Evolutionary conservation across 2,113 vertebrate genomes (phyloP).

Genomic region (Oncorhynchus tshawytscha): DNA sequence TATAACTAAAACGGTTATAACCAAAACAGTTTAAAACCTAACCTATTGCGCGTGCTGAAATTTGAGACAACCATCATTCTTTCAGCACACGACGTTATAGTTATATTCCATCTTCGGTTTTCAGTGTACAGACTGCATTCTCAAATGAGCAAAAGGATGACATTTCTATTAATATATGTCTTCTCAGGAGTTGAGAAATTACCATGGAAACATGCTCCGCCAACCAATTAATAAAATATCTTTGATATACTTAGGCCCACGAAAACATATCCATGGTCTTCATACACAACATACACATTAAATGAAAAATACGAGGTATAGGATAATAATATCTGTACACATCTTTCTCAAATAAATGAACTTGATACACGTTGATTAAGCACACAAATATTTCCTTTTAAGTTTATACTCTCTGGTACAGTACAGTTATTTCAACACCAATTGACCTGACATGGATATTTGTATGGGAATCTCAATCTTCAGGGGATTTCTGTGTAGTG

Average conservation of each 20-base stretch:
- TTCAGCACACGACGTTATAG: not conserved
- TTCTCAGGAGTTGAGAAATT: not conserved
- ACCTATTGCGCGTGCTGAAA: conserved; percentile 33
- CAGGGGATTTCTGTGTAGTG: not conserved
- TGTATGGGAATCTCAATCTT: not conserved
- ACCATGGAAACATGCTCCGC: conserved; percentile 43
- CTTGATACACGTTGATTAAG: conserved; percentile 43
- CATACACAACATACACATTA: conserved; percentile 58
- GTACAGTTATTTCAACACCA: conserved; percentile 36
- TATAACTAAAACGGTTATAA: not conserved
- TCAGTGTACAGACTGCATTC: no score
- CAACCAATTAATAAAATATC: conserved; percentile 21
- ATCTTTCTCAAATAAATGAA: conserved; percentile 48
- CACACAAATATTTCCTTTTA: conserved; percentile 20
- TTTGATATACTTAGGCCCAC: conserved; percentile 32
- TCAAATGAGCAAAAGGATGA: not conserved
- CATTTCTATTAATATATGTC: not conserved
- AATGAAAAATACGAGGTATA: conserved; percentile 59
- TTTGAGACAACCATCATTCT: not conserved
- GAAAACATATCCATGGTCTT: conserved; percentile 42
- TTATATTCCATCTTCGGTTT: not conserved
- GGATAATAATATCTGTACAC: conserved; percentile 62
- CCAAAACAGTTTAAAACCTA: conserved; percentile 19
- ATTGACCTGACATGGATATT: conserved; percentile 10
- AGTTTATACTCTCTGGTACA: conserved; percentile 18